Evolutionary conservation across 1,140 invertebrate species (phyloP).

Genomic region (Camponotus pennsylvanicus): DNA sequence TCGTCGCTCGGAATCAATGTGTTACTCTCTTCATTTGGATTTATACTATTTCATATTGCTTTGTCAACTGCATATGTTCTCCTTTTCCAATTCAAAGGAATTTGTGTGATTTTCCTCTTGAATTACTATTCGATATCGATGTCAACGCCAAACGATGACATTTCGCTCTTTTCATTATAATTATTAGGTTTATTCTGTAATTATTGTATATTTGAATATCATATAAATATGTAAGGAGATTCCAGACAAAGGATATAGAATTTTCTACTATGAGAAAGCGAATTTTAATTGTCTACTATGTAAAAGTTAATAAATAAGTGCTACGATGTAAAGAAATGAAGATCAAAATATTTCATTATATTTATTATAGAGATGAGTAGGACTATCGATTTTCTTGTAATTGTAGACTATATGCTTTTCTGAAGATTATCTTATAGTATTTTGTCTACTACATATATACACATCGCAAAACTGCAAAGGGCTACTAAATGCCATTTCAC

Average conservation of each 20-base stretch:
- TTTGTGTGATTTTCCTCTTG: background rate
- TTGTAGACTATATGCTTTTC: background rate
- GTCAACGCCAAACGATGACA: too few species aligned
- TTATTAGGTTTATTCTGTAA: background rate
- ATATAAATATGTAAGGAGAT: background rate
- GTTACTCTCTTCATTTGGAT: background rate
- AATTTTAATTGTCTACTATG: background rate
- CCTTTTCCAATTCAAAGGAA: background rate
- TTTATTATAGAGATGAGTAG: background rate
- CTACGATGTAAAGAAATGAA: background rate
- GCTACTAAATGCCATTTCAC: background rate
- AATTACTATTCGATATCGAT: background rate
- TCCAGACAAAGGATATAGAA: background rate
- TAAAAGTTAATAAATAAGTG: background rate
- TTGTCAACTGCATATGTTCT: background rate
- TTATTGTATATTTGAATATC: background rate
- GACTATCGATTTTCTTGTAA: background rate
- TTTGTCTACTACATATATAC: background rate
- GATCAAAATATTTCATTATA: background rate
- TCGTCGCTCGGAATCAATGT: background rate
- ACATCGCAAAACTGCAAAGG: background rate
- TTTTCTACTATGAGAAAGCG: background rate
- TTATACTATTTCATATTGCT: background rate
- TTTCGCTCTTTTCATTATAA: background rate
- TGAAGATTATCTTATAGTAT: slow-evolving; percentile 39